Evolutionary conservation across 2,113 vertebrate genomes (phyloP).

Genomic region (Syrrhaptes paradoxus): DNA sequence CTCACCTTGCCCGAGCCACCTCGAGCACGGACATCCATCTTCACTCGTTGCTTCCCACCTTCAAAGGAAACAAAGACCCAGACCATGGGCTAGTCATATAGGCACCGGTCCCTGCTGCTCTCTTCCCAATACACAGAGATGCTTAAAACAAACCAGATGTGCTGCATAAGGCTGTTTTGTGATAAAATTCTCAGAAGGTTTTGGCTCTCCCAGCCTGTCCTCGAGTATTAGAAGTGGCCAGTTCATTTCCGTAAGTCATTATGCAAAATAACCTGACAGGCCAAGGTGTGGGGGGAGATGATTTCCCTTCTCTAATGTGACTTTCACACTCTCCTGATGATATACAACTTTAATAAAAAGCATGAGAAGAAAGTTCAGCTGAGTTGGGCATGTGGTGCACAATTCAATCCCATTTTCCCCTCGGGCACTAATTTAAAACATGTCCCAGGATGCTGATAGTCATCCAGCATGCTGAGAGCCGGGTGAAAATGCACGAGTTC

Average conservation of each 20-base stretch:
- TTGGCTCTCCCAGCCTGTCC: conserved; percentile 11
- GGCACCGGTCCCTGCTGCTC: conserved; percentile 31
- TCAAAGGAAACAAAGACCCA: no score
- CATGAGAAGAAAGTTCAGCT: conserved; percentile 65
- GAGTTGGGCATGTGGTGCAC: neutral
- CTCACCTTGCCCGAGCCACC: no score
- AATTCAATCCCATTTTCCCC: neutral
- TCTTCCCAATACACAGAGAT: conserved; percentile 25
- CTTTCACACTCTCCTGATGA: conserved; percentile 64
- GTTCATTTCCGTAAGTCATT: conserved; percentile 48
- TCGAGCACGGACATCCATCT: no score
- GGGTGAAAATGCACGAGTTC: neutral
- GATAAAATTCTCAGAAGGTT: conserved; percentile 11
- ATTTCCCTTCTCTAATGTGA: conserved; percentile 8
- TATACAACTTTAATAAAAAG: conserved; percentile 80
- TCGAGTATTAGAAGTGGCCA: neutral
- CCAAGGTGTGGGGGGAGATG: neutral
- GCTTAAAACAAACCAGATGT: conserved; percentile 75
- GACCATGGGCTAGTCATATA: no score
- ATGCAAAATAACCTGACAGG: conserved; percentile 26
- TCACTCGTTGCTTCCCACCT: no score
- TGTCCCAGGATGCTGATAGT: neutral
- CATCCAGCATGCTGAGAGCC: neutral
- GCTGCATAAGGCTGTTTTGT: neutral
- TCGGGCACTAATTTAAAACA: neutral